Evolutionary conservation across 2,113 vertebrate genomes (phyloP).

Genomic region (Aleadryas rufinucha): DNA sequence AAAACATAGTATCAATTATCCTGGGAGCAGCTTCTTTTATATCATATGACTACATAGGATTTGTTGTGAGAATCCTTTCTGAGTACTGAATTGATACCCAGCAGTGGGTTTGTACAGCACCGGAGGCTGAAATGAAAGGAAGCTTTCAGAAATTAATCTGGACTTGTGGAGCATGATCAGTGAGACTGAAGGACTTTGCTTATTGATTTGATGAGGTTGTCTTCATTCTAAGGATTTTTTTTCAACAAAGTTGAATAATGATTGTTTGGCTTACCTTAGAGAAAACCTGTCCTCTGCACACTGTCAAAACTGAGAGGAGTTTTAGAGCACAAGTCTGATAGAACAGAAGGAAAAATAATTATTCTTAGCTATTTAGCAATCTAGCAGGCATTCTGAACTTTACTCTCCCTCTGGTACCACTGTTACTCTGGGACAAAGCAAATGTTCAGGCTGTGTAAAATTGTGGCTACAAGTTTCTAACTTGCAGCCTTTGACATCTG

Average conservation of each 20-base stretch:
- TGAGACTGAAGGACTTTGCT: background rate
- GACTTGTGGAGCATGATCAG: background rate
- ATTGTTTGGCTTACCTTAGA: background rate
- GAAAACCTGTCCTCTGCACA: background rate
- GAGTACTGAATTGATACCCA: background rate
- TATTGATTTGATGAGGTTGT: background rate
- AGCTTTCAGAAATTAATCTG: background rate
- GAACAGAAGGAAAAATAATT: background rate
- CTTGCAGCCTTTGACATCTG: background rate
- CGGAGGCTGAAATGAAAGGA: background rate
- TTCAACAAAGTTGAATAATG: background rate
- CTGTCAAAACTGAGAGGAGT: background rate
- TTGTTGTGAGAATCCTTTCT: background rate
- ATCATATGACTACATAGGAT: background rate
- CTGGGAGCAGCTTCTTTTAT: background rate
- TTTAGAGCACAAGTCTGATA: background rate
- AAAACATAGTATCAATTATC: background rate
- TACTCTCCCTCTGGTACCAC: background rate
- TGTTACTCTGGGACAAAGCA: background rate
- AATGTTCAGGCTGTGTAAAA: background rate
- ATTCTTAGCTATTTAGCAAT: background rate
- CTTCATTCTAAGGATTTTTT: background rate
- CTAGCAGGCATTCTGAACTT: background rate
- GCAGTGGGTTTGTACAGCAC: background rate
- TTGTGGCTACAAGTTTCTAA: background rate